Conservation (phyloP, 2,113 vertebrate species). For the Lucifuga dentata region DNA sequence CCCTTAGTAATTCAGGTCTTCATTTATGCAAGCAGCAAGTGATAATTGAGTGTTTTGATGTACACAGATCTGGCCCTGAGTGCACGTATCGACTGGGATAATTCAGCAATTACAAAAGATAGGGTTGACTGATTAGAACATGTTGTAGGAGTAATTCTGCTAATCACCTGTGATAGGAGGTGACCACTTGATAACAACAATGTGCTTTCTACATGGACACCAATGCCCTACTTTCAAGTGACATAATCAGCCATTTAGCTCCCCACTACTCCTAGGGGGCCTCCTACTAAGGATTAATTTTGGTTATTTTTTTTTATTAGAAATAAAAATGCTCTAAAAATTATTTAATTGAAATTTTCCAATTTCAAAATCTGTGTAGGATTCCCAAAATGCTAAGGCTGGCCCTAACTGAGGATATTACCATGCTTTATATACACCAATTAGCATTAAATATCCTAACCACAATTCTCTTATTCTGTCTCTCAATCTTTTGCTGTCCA, state of each 20-base stretch:
- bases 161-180: slow-evolving; percentile 50
- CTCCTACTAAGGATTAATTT: too few species aligned
- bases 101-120: slow-evolving; percentile 28
- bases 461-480: neutral
- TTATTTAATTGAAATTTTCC: too few species aligned
- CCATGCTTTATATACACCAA: slow-evolving; percentile 12
- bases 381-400: neutral
- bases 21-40: neutral
- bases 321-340: too few species aligned
- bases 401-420: neutral
- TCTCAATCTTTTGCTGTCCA: neutral
- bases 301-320: too few species aligned
- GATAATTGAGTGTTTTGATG: slow-evolving; percentile 12
- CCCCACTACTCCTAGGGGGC: too few species aligned
- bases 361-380: too few species aligned
- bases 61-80: neutral
- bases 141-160: slow-evolving; percentile 37
- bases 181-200: slow-evolving; percentile 42
- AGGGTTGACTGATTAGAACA: slow-evolving; percentile 26
- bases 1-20: neutral
- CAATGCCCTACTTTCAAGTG: too few species aligned
- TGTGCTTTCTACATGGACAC: slow-evolving; percentile 29
- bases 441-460: slow-evolving; percentile 16
- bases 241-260: too few species aligned
- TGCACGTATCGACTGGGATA: neutral